Conservation (phyloP, 2,888 invertebrate genomes). For the Ochropacha duplaris region DNA sequence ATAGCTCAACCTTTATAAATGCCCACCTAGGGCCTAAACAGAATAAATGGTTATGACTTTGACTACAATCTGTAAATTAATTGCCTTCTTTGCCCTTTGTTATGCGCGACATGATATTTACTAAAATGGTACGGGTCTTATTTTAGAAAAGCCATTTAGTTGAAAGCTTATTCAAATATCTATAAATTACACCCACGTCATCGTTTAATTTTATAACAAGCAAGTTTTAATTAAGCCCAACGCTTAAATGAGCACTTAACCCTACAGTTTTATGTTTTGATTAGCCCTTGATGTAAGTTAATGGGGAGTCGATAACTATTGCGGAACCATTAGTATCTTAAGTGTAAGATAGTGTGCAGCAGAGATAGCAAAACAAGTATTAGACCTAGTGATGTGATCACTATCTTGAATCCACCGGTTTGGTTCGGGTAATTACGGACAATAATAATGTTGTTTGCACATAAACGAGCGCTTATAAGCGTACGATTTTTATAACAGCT, state of each 20-base stretch:
- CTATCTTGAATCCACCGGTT: background rate
- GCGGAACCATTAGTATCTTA: background rate
- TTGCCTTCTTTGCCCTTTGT: background rate
- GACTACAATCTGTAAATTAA: too few species aligned
- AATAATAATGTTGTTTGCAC: background rate
- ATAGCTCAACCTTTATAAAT: too few species aligned
- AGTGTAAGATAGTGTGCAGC: background rate
- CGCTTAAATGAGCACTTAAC: background rate
- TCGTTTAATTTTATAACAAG: background rate
- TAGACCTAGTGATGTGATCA: background rate
- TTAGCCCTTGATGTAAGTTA: background rate
- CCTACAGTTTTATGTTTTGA: background rate
- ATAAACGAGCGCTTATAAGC: background rate
- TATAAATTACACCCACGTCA: background rate
- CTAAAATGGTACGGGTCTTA: background rate
- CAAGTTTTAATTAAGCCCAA: background rate
- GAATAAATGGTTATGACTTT: too few species aligned
- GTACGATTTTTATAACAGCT: background rate
- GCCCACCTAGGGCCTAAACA: too few species aligned
- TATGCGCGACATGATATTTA: background rate
- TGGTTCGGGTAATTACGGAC: background rate
- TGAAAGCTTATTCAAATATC: background rate
- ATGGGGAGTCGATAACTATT: background rate
- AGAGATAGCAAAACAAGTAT: background rate
- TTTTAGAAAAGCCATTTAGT: background rate